Conservation (phyloP, 2,888 invertebrate genomes). For the Eupithecia subumbrata region DNA sequence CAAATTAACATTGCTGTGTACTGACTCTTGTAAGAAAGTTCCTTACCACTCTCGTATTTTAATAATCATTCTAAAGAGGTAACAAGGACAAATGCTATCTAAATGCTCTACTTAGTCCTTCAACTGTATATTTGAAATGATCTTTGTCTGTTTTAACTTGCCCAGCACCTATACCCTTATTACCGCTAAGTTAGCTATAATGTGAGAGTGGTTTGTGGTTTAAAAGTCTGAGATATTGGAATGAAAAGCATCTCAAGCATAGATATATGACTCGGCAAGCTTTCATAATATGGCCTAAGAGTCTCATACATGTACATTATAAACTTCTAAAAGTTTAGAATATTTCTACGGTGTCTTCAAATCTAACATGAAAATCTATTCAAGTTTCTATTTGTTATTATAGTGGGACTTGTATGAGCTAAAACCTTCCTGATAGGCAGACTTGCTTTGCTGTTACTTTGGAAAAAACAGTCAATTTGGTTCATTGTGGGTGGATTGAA, state of each 20-base stretch:
- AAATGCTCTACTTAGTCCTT: background rate
- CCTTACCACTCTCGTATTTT: background rate
- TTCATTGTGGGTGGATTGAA: background rate
- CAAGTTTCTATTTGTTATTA: background rate
- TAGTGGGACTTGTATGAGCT: background rate
- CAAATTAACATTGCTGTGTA: conserved; percentile 18
- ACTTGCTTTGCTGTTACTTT: background rate
- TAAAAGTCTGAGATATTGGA: no score
- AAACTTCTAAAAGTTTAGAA: background rate
- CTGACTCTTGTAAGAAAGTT: conserved; percentile 13
- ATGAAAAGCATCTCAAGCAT: no score
- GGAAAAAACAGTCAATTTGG: background rate
- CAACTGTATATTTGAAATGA: background rate
- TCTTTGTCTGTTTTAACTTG: background rate
- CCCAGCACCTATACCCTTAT: background rate
- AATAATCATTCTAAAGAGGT: background rate
- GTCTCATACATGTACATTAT: background rate
- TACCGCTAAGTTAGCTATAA: background rate
- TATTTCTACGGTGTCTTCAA: background rate
- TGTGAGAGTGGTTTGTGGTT: background rate
- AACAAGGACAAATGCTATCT: background rate
- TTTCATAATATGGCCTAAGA: background rate
- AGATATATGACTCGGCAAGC: no score
- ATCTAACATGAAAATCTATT: background rate
- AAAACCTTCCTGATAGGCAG: background rate